phyloP scores from a whole-genome alignment of 2,113 vertebrate species.

The Epinephelus moara region DNA sequence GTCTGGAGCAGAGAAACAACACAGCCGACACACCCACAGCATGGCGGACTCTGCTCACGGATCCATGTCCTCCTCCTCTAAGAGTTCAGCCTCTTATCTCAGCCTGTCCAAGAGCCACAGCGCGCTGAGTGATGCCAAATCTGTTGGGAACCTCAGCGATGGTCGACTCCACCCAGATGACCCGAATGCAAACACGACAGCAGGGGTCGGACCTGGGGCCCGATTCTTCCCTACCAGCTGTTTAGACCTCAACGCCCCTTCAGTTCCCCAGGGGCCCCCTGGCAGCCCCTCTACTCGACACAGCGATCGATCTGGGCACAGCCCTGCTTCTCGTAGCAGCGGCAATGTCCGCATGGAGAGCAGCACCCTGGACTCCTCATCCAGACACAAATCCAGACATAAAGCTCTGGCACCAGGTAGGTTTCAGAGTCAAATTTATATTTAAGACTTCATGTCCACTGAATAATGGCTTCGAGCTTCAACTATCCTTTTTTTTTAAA shows the following conservation, averaged over 20 bases:
- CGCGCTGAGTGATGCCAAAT: constrained; percentile 94
- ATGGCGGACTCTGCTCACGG: constrained; percentile 90
- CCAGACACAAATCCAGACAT: constrained; percentile 89
- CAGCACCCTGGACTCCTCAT: constrained; percentile 92
- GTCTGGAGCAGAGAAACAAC: constrained; percentile 89
- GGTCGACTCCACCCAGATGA: constrained; percentile 91
- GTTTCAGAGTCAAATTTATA: not conserved
- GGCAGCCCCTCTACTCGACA: constrained; percentile 80
- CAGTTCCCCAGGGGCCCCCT: constrained; percentile 71
- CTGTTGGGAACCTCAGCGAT: constrained; percentile 95
- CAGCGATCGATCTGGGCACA: constrained; percentile 87
- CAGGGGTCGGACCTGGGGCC: constrained; percentile 78
- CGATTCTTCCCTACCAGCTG: constrained; percentile 97
- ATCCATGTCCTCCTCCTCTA: constrained; percentile 93
- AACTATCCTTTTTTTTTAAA: not conserved
- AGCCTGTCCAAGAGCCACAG: constrained; percentile 97
- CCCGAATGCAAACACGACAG: constrained; percentile 65
- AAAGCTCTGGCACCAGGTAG: constrained; percentile 74
- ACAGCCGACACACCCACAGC: constrained; percentile 91
- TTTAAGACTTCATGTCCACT: not conserved
- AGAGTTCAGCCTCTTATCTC: constrained; percentile 93
- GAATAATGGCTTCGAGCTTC: not conserved
- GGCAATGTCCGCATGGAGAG: constrained; percentile 91
- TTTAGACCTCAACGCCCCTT: constrained; percentile 91
- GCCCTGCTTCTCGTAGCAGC: constrained; percentile 87